Evolutionary conservation across 92 coral and sea anemone genomes (phyloP).

Genomic region (Porites rus): DNA sequence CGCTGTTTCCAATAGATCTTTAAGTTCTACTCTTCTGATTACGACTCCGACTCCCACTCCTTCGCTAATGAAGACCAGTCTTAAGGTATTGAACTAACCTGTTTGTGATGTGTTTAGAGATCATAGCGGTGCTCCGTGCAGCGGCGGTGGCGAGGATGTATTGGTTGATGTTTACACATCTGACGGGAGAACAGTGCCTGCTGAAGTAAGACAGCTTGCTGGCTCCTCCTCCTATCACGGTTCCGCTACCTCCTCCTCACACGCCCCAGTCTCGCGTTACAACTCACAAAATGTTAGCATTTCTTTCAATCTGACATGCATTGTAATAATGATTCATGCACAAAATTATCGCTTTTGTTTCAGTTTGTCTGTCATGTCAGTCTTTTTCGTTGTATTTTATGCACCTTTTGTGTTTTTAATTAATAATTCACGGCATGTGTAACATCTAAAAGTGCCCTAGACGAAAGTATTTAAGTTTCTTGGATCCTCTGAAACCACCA

Average conservation of each 20-base stretch:
- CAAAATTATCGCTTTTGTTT: constrained; percentile 3
- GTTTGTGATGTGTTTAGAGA: constrained; percentile 68
- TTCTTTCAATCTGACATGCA: constrained; percentile 27
- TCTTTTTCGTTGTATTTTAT: neutral
- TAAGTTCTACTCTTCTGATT: no score
- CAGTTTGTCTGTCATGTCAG: constrained; percentile 9
- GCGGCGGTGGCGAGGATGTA: constrained; percentile 96
- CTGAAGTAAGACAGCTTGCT: constrained; percentile 88
- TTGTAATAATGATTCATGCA: constrained; percentile 21
- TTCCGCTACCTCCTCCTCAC: constrained; percentile 50
- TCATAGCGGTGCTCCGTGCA: constrained; percentile 89
- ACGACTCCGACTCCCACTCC: no score
- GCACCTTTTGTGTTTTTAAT: neutral
- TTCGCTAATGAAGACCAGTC: no score
- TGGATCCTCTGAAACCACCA: no score
- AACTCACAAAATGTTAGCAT: constrained; percentile 86
- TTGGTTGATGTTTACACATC: constrained; percentile 96
- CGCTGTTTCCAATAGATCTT: no score
- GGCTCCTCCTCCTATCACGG: constrained; percentile 65
- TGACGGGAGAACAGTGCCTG: constrained; percentile 93
- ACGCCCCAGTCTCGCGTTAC: constrained; percentile 62
- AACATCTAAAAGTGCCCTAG: no score
- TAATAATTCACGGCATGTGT: no score
- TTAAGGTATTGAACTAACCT: neutral
- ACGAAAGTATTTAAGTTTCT: no score